These are phyloP conservation scores for Calliphora vomitoria DNA, from an alignment of 2,888 invertebrate genomes.

Conservation along the genomic window DNA sequence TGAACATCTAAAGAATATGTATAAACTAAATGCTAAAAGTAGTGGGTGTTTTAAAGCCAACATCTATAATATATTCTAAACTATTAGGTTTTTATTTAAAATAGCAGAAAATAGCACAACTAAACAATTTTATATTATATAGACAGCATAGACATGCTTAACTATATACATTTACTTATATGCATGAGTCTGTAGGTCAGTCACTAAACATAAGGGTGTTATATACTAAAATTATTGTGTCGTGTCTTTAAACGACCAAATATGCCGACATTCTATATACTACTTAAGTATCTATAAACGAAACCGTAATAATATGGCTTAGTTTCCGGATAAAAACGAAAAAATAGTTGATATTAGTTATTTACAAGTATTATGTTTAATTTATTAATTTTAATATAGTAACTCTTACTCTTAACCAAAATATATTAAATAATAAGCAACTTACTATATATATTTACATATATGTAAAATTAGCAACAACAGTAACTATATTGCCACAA, in stretches of 20 bases:
- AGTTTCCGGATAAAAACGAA: background rate
- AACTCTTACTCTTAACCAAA: background rate
- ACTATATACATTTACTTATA: too few relatives aligned
- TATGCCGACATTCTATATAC: background rate
- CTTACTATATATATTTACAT: too few relatives aligned
- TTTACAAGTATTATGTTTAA: background rate
- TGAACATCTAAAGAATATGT: slow-evolving; percentile 7
- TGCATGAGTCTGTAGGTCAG: slow-evolving; percentile 62
- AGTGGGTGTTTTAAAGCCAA: background rate
- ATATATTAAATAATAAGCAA: background rate
- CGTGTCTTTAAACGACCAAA: background rate
- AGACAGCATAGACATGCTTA: slow-evolving; percentile 8
- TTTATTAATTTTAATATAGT: background rate
- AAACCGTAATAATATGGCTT: background rate
- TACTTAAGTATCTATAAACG: background rate
- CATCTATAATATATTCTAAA: background rate
- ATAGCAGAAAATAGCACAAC: background rate
- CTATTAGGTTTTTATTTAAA: background rate
- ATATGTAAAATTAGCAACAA: background rate
- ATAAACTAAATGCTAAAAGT: background rate
- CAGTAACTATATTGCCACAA: slow-evolving; percentile 23
- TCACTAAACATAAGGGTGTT: slow-evolving; percentile 39
- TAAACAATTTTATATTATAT: background rate
- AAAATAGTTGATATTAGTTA: background rate
- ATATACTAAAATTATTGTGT: slow-evolving; percentile 7